These are phyloP conservation scores for Patiria miniata DNA, from an alignment of 35 echinoderm and acorn worm genomes.

Conservation along the genomic window DNA sequence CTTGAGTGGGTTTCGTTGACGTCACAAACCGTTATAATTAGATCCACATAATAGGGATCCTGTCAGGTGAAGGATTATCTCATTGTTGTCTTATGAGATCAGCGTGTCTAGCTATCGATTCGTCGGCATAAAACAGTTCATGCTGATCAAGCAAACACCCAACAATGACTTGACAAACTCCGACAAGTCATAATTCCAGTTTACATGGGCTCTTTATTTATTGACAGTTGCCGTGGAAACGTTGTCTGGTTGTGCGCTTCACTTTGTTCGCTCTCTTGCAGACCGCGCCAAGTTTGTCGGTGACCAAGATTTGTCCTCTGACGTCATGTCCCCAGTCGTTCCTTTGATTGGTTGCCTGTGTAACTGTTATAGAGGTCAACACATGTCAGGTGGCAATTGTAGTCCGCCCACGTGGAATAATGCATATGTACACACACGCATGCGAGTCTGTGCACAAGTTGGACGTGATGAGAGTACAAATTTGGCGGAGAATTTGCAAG, in stretches of 20 bases:
- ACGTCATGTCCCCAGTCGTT: neutral
- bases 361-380: neutral
- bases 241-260: neutral
- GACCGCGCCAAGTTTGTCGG: slow-evolving; percentile 3
- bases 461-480: too few relatives aligned
- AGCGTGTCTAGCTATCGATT: neutral
- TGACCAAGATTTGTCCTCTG: neutral
- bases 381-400: slow-evolving; percentile 3
- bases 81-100: slow-evolving; percentile 10
- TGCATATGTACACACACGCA: too few relatives aligned
- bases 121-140: too few relatives aligned
- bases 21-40: neutral
- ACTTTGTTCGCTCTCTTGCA: neutral
- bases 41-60: neutral
- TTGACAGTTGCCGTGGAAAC: neutral
- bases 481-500: too few relatives aligned
- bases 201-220: slow-evolving; percentile 18
- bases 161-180: slow-evolving; percentile 11
- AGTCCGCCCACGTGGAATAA: neutral
- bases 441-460: too few relatives aligned
- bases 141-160: neutral
- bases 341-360: neutral
- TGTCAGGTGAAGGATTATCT: neutral
- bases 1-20: too few relatives aligned
- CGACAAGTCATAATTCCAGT: neutral